phyloP scores from a whole-genome alignment of 2,888 invertebrate genomes.

The Nomada lathburiana region DNA sequence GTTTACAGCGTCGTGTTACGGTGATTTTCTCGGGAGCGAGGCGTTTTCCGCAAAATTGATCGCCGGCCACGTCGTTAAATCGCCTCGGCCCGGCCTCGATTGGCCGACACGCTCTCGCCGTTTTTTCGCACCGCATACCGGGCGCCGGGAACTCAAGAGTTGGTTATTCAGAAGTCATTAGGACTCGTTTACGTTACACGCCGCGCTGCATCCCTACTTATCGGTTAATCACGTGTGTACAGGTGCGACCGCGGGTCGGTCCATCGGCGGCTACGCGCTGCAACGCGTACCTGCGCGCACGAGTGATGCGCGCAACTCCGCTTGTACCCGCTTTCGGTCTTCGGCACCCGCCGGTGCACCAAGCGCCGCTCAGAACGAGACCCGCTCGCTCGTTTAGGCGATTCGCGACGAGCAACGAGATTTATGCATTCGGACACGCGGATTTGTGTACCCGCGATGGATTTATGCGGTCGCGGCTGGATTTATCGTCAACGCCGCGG shows the following conservation, averaged over 20 bases:
- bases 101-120: slow-evolving; percentile 46
- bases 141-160: slow-evolving; percentile 24
- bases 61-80: slow-evolving; percentile 29
- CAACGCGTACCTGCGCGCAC: too few species aligned
- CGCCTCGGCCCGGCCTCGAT: slow-evolving; percentile 34
- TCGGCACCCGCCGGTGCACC: slow-evolving; percentile 2
- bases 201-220: slow-evolving; percentile 75
- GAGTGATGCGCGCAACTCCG: background rate
- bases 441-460: slow-evolving; percentile 41
- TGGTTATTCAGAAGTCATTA: slow-evolving; percentile 74
- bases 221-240: slow-evolving; percentile 74
- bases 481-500: slow-evolving; percentile 39
- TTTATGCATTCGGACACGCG: slow-evolving; percentile 44
- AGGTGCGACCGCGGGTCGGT: background rate
- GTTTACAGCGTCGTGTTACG: slow-evolving; percentile 8
- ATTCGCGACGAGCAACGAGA: slow-evolving; percentile 51
- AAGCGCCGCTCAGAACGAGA: slow-evolving; percentile 22
- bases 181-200: slow-evolving; percentile 73
- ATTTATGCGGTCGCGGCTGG: slow-evolving; percentile 5
- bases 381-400: slow-evolving; percentile 48
- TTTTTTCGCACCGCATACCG: slow-evolving; percentile 43
- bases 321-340: slow-evolving; percentile 41
- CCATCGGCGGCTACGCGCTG: background rate
- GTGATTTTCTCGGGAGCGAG: slow-evolving; percentile 31
- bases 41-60: slow-evolving; percentile 62